These are phyloP conservation scores for Sipha flava DNA, from an alignment of 1,140 invertebrate species.

Conservation along the genomic window DNA sequence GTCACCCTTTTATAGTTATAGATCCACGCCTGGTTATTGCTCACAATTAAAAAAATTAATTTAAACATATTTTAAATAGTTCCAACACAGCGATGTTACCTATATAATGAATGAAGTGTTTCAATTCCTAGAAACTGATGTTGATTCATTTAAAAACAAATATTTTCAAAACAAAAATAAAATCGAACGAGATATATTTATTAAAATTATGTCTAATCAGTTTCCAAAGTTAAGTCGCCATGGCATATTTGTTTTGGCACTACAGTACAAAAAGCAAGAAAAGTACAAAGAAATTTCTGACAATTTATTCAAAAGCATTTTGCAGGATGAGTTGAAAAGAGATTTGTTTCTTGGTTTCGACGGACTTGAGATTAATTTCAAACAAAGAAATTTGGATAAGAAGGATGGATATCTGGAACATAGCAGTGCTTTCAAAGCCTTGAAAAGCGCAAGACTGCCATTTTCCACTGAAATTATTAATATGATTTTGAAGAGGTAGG, in stretches of 20 bases:
- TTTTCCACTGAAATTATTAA: slow-evolving; percentile 6
- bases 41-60: not conserved
- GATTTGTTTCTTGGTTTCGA: slow-evolving; percentile 8
- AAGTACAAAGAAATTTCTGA: not conserved
- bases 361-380: slow-evolving; percentile 9
- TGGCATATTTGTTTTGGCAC: not conserved
- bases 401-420: slow-evolving; percentile 6
- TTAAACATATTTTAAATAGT: not conserved
- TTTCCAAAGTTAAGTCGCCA: not conserved
- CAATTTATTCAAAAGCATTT: not conserved
- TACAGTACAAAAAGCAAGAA: slow-evolving; percentile 5
- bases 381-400: not conserved
- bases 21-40: too few relatives aligned
- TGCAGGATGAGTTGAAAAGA: slow-evolving; percentile 17
- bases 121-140: not conserved
- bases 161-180: not conserved
- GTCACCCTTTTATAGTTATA: too few relatives aligned
- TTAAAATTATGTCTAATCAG: not conserved
- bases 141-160: not conserved
- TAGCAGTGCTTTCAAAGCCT: not conserved
- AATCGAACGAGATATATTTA: not conserved
- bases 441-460: slow-evolving; percentile 7
- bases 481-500: not conserved
- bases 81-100: not conserved
- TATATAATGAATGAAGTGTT: not conserved